Evolutionary conservation across 1,140 invertebrate species (phyloP).

Genomic region (Aphis craccivora): DNA sequence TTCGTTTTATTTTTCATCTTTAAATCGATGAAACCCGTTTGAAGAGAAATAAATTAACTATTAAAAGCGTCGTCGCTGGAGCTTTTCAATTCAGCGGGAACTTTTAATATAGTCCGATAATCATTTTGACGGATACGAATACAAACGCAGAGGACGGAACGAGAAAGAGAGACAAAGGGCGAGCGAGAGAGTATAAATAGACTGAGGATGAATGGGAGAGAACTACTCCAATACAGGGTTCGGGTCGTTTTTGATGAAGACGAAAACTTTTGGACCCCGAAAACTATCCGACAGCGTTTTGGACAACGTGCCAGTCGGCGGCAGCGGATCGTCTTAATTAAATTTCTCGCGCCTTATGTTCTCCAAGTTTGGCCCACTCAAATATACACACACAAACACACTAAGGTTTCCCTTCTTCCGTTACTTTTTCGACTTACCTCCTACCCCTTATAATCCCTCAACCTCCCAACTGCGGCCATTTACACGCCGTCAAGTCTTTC

Average conservation of each 20-base stretch:
- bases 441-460: background rate
- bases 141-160: background rate
- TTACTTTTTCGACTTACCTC: slow-evolving; percentile 27
- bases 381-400: background rate
- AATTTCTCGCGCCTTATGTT: slow-evolving; percentile 58
- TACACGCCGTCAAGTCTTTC: slow-evolving; percentile 19
- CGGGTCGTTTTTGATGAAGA: slow-evolving; percentile 49
- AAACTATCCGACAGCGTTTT: slow-evolving; percentile 52
- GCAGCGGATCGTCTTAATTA: slow-evolving; percentile 48
- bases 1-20: background rate
- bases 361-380: slow-evolving; percentile 32
- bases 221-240: background rate
- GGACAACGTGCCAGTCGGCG: slow-evolving; percentile 34
- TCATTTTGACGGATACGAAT: slow-evolving; percentile 46
- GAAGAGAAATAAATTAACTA: slow-evolving; percentile 45
- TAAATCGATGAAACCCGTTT: background rate
- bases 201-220: background rate
- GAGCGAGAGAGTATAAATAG: background rate
- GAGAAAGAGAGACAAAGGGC: background rate
- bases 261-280: slow-evolving; percentile 52
- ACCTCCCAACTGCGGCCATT: background rate
- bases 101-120: slow-evolving; percentile 56
- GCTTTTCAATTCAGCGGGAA: slow-evolving; percentile 44
- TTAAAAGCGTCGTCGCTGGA: slow-evolving; percentile 3
- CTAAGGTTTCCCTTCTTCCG: slow-evolving; percentile 16